Percentiles rank a stretch among this genome's conserved stretches.
Evolutionary conservation across 2,113 vertebrate species (phyloP).

Genomic region (Peromyscus maniculatus): DNA sequence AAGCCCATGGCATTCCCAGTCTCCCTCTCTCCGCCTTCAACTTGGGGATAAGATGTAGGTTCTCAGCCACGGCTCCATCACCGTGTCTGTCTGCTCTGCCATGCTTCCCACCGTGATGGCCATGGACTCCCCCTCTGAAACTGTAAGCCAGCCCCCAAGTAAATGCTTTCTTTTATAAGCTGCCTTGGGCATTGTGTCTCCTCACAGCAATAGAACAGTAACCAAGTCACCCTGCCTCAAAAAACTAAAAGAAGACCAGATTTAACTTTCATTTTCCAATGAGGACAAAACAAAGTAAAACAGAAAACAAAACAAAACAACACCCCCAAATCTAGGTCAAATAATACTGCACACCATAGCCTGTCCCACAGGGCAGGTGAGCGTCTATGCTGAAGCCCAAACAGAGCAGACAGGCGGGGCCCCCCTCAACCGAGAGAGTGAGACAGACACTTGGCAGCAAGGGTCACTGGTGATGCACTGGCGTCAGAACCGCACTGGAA

Average conservation of each 20-base stretch:
- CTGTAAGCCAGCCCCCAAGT: not conserved
- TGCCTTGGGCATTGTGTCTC: not conserved
- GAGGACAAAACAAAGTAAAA: not conserved
- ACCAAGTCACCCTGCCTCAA: not conserved
- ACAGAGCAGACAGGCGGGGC: not conserved
- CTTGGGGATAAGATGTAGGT: not conserved
- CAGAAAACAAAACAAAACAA: not conserved
- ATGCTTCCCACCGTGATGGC: not conserved
- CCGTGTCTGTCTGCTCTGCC: not conserved
- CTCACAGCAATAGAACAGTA: not conserved
- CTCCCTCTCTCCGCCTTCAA: not conserved
- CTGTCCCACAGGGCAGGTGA: not conserved
- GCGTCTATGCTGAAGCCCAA: not conserved
- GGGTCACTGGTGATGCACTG: not conserved
- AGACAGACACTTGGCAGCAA: not conserved
- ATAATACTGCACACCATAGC: not conserved
- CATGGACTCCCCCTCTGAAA: not conserved
- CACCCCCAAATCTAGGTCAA: not conserved
- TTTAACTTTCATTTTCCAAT: not conserved
- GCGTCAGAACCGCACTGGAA: not conserved
- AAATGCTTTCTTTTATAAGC: not conserved
- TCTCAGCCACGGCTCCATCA: not conserved
- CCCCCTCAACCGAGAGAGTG: not conserved
- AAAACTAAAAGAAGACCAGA: not conserved
- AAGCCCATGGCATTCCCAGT: not conserved